Base-by-base conservation (phyloP, 92 coral and sea anemone genomes). In the Zoanthus solanderi region DNA sequence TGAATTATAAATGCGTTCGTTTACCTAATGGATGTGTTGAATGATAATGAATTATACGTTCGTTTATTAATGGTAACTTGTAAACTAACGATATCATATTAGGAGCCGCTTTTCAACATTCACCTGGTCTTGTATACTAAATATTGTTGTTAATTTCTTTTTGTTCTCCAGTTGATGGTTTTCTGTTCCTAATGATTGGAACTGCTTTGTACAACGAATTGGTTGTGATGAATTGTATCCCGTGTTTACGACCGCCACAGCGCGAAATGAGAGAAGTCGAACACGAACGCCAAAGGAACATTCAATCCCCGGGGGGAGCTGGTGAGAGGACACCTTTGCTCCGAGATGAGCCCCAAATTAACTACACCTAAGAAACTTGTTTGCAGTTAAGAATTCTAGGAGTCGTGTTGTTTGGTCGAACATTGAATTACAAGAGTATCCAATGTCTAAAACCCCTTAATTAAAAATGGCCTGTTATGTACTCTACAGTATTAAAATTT, bases 121-220 rank as follows among this genome's bases (percentile, higher is more conserved):
- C 42, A 34, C 42, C 3, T 34, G 1, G 42, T 34, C 3, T 34
- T 34, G 42, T 34, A 34, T 34, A 34, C 42, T 3, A 34, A 34
- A 34, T 1, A 34, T 34, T 34, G 42, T 34, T 34, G 42, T 34
- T 34, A 34, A 34, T 34, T 34, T 34, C 2, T 34, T 34, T 3
- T 34, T 34, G 42, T 34, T 78, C 32, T 58, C 16, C 18, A 80
- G 85, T 80, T 47, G 85, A 80, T 80, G 85, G 85, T 23, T 80
- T 80, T 74, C 85, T 80, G 42, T 80, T 80, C 45, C 75, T 80
- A n/a, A 80, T 80, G 85, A 80, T 80, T 28, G 85, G 85, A 28
- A 80, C 85, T n/a, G 85, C 85, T 67, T 80, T 80, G 54, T 80
- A 80, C 61, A 80, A 80, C 42, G 85, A 80, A 17, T 80, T 80